Base-by-base conservation (phyloP, 2,797 vertebrate genomes). In the Cyclopterus lumpus region DNA sequence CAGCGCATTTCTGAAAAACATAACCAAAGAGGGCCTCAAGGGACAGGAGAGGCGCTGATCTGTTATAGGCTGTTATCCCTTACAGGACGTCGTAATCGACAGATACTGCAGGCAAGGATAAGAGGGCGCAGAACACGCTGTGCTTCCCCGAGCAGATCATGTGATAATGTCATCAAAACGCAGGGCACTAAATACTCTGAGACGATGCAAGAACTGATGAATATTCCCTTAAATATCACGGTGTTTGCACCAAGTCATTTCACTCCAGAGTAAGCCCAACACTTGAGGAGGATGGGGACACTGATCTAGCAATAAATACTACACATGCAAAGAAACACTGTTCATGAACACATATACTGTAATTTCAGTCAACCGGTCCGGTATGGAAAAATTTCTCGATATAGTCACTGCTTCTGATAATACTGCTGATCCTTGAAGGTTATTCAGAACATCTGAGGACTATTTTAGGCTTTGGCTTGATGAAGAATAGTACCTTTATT, bases 401-500 rank as follows among this genome's bases (percentile, higher is more conserved):
- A 16, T 24, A 38, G 5, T 51, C 63, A 32, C 6, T 22, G 58
- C n/a, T 18, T n/a, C 16, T 40, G 20, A 75, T 30, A 24, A 38
- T 22, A 34, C 26, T 1, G 2, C 44, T 46, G 18, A 60, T 22
- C 63, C 8, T 54, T 6, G 14, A 22, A 11, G 32, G 20, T 42
- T 70, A 32, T 42, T 72, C 42, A 68, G 38, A 69, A 55, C 48
- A 3, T 30, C 1, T 18, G 1, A 16, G 12, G 42, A 48, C 44
- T 57, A 67, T 64, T 32, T 57, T 24, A 40, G 22, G 26, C 34
- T 40, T 64, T 8, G 5, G 22, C 40, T 44, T 16, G 4, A 76
- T 26, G 22, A 30, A 65, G 14, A 38, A 60, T 6, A 5, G 75
- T 92, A 99, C 98, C 97, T 96, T 96, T 97, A 86, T 91, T 94